phyloP scores from a whole-genome alignment of 2,113 vertebrate genomes.

The Platysternon megacephalum region DNA sequence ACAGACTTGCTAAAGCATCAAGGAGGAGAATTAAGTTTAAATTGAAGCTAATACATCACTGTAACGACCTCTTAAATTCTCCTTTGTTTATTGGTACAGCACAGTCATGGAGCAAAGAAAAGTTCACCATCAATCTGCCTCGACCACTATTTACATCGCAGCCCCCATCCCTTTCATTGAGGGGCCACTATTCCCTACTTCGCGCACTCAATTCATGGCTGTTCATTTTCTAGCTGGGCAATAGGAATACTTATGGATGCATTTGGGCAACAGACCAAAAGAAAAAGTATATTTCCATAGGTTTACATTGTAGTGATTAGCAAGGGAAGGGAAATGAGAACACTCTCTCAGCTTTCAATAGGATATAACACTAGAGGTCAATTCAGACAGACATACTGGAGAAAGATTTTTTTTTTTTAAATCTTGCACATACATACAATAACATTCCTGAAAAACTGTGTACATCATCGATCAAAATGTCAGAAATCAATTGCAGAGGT shows the following conservation, averaged over 20 bases:
- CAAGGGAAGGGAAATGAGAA: neutral
- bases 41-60: neutral
- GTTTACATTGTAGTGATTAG: neutral
- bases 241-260: neutral
- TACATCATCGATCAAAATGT: neutral
- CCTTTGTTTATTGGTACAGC: neutral
- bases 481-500: neutral
- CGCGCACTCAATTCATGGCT: neutral
- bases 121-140: neutral
- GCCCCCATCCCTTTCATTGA: neutral
- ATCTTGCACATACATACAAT: neutral
- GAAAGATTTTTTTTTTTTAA: fast-evolving
- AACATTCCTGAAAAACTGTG: too few relatives aligned
- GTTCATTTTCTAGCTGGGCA: neutral
- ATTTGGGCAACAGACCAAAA: neutral
- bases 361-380: neutral
- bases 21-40: neutral
- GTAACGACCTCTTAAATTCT: neutral
- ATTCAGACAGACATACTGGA: neutral
- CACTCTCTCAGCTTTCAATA: neutral
- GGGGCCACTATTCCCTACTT: neutral
- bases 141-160: neutral
- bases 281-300: neutral
- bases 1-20: neutral
- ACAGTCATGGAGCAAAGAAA: neutral